These are phyloP conservation scores for Micromussa lordhowensis DNA, from an alignment of 92 coral and sea anemone species.

Conservation along the genomic window DNA sequence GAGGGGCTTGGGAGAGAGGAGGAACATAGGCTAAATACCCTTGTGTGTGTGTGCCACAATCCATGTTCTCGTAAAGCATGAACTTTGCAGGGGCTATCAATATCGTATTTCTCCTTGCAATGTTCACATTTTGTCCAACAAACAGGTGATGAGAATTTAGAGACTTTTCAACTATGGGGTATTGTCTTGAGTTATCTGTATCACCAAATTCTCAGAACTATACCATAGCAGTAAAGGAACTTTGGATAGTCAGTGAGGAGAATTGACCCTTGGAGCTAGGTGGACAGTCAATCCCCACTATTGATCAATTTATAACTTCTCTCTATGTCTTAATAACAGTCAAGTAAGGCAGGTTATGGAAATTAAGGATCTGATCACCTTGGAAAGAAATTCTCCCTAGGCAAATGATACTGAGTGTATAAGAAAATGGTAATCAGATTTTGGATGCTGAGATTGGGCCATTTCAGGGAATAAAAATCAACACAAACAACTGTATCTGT, in stretches of 20 bases:
- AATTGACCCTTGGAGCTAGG: not conserved
- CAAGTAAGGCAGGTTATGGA: not conserved
- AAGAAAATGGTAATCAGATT: not conserved
- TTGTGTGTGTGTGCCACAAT: not conserved
- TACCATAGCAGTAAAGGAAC: not conserved
- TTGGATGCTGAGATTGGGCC: not conserved
- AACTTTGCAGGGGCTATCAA: not conserved
- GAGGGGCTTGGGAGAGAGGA: no score
- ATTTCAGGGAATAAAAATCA: slow-evolving; percentile 3
- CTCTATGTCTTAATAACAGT: not conserved
- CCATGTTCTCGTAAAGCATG: not conserved
- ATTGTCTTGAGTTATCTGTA: not conserved
- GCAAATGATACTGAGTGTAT: not conserved
- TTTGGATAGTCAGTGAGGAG: not conserved
- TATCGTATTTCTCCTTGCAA: not conserved
- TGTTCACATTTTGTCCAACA: not conserved
- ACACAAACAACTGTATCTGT: not conserved
- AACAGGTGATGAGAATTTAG: not conserved
- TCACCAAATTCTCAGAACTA: not conserved
- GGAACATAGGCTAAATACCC: no score
- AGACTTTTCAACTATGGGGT: not conserved
- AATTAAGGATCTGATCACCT: not conserved
- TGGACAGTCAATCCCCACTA: not conserved
- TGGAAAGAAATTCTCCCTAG: not conserved
- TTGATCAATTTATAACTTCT: not conserved